Conservation (phyloP, 2,888 invertebrate genomes). For the Drosophila kuntzei region DNA sequence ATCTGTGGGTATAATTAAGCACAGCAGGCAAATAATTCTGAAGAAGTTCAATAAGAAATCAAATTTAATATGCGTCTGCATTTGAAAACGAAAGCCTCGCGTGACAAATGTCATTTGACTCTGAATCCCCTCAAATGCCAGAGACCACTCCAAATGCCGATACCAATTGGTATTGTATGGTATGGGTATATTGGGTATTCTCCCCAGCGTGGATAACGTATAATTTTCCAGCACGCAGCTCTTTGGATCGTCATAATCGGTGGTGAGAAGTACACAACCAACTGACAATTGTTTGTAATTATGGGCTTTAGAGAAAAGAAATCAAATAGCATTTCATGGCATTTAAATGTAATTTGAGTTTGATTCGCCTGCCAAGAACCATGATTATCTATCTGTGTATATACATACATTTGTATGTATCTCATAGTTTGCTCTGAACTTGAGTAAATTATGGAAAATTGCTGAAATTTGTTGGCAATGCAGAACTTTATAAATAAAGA, state of each 20-base stretch:
- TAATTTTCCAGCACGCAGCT: slow-evolving; percentile 62
- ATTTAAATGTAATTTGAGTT: slow-evolving; percentile 73
- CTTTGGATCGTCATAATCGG: slow-evolving; percentile 52
- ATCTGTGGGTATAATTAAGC: slow-evolving; percentile 65
- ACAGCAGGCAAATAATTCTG: slow-evolving; percentile 41
- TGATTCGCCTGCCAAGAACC: slow-evolving; percentile 50
- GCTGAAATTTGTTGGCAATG: slow-evolving; percentile 28
- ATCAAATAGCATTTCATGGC: slow-evolving; percentile 78
- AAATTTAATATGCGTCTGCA: slow-evolving; percentile 74
- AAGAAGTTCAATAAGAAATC: slow-evolving; percentile 75
- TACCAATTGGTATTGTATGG: slow-evolving; percentile 12
- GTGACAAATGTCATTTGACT: slow-evolving; percentile 78
- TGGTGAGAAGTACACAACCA: slow-evolving; percentile 57
- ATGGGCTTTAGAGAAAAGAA: slow-evolving; percentile 50
- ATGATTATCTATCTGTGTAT: slow-evolving; percentile 47
- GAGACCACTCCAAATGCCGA: slow-evolving; percentile 24
- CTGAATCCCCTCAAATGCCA: slow-evolving; percentile 56
- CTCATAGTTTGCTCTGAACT: slow-evolving; percentile 1
- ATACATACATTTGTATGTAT: neutral
- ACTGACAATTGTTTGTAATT: slow-evolving; percentile 69
- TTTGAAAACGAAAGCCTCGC: slow-evolving; percentile 70
- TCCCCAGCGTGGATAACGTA: slow-evolving; percentile 25
- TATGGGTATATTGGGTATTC: slow-evolving; percentile 6
- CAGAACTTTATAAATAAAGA: slow-evolving; percentile 2
- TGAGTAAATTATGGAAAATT: slow-evolving; percentile 31